Evolutionary conservation across 2,888 invertebrate genomes (phyloP).

Genomic region (Hypomecis punctinalis): DNA sequence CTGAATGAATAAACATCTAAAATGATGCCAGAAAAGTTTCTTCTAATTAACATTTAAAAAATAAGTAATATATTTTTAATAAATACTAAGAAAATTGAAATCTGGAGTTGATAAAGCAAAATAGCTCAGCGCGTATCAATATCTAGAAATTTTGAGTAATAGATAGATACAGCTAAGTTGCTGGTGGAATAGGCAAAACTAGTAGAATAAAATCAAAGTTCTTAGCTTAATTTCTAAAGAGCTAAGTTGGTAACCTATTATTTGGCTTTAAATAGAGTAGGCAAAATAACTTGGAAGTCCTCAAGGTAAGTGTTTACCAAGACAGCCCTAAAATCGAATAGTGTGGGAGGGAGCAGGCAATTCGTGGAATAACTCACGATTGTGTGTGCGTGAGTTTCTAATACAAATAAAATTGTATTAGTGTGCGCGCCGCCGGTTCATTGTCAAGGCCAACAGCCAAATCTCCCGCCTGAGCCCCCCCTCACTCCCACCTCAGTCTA

Average conservation of each 20-base stretch:
- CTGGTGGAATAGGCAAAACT: no score
- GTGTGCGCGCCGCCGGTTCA: slow-evolving; percentile 83
- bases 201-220: background rate
- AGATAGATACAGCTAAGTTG: no score
- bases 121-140: no score
- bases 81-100: no score
- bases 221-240: background rate
- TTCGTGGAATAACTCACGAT: slow-evolving; percentile 74
- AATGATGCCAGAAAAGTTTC: no score
- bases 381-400: slow-evolving; percentile 67
- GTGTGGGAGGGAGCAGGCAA: slow-evolving; percentile 74
- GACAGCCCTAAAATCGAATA: slow-evolving; percentile 71
- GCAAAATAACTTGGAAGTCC: slow-evolving; percentile 21
- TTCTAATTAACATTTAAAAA: no score
- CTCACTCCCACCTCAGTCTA: slow-evolving; percentile 63
- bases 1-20: no score
- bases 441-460: slow-evolving; percentile 84
- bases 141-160: no score
- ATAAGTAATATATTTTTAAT: no score
- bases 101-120: no score
- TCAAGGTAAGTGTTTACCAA: slow-evolving; percentile 30
- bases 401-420: slow-evolving; percentile 57
- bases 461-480: slow-evolving; percentile 77
- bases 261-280: background rate
- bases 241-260: background rate